Evolutionary conservation across 1,140 invertebrate genomes (phyloP).

Genomic region (Radopholus similis): DNA sequence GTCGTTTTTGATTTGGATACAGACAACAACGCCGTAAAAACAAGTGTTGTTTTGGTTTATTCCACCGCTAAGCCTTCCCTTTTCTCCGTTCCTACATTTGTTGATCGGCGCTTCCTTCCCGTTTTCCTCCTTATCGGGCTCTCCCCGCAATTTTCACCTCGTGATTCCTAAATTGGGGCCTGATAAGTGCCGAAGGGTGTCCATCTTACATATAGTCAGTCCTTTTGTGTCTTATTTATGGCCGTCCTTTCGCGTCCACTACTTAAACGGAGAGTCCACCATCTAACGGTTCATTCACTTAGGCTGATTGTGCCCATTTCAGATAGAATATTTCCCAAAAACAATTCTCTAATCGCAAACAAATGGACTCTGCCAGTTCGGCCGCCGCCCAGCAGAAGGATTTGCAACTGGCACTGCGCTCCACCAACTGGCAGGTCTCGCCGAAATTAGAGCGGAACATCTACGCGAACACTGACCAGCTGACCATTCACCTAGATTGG

Average conservation of each 20-base stretch:
- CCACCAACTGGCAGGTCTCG: constrained; percentile 32
- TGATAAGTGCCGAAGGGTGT: background rate
- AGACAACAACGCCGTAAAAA: too few relatives aligned
- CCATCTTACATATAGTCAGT: background rate
- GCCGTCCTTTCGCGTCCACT: background rate
- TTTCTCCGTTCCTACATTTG: background rate
- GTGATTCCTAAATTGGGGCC: background rate
- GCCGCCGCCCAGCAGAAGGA: too few relatives aligned
- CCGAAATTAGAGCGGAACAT: constrained; percentile 30
- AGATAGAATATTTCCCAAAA: background rate
- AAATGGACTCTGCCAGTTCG: background rate
- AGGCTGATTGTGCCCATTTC: background rate
- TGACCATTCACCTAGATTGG: constrained; percentile 26
- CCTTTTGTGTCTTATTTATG: background rate
- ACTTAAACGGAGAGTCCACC: background rate
- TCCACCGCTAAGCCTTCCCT: background rate
- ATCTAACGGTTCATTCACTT: background rate
- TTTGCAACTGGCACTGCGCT: constrained; percentile 10
- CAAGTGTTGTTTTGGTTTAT: too few relatives aligned
- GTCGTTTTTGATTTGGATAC: too few relatives aligned
- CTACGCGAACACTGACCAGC: constrained; percentile 17
- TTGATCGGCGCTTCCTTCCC: background rate
- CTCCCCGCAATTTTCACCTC: background rate
- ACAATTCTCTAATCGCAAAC: background rate
- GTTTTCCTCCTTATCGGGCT: too few relatives aligned